Evolutionary conservation across 2,888 invertebrate genomes (phyloP).

Genomic region (Deroplatys truncata): DNA sequence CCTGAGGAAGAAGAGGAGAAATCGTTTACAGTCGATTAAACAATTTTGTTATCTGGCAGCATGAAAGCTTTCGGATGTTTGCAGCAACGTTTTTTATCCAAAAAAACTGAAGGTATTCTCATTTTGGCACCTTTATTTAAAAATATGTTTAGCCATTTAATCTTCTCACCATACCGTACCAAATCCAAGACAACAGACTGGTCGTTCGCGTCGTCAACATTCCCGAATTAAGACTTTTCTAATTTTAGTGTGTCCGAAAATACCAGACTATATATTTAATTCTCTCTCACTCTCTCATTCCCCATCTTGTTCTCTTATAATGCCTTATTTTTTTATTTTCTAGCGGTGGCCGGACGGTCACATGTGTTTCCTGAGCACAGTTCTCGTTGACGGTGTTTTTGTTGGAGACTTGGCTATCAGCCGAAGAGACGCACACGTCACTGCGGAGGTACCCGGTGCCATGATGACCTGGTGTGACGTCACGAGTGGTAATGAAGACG

Average conservation of each 20-base stretch:
- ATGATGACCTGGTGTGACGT: neutral
- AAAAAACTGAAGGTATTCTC: no score
- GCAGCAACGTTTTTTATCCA: no score
- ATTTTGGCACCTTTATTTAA: no score
- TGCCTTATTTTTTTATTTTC: neutral
- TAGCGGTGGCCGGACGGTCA: neutral
- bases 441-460: neutral
- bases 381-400: neutral
- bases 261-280: neutral
- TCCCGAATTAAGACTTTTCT: neutral
- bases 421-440: neutral
- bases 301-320: neutral
- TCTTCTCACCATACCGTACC: no score
- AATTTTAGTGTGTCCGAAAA: neutral
- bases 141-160: no score
- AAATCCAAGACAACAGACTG: no score
- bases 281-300: neutral
- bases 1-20: no score
- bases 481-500: neutral
- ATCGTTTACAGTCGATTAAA: no score
- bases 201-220: neutral
- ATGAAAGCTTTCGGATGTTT: no score
- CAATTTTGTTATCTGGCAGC: no score
- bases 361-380: neutral
- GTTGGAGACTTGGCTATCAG: neutral